Base-by-base conservation (phyloP, 2,888 invertebrate genomes). In the Drosophila tanythrix region DNA sequence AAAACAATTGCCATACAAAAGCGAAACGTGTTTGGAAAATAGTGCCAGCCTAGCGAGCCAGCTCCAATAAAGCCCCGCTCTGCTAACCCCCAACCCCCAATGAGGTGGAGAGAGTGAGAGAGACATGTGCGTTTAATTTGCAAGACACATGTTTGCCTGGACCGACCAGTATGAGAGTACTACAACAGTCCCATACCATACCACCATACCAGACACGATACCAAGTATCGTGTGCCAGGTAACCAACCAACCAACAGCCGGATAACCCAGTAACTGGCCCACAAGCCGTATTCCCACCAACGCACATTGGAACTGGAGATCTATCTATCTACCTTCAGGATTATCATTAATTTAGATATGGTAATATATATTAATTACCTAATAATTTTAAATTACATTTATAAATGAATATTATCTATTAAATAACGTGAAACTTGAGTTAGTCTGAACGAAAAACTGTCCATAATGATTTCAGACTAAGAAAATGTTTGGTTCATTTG, bases 51-150 rank as follows among this genome's bases (percentile, higher is more conserved):
- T 46, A 56, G 48, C 62, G 15, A 55, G 51, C 50, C 52, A 33
- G 40, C 51, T 58, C 57, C 72, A 56, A 76, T 50, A 21, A 57
- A 38, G 18, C 25, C 35, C 15, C 35, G 15, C 35, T 15, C 1
- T 10, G n/a, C 40, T 40, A n/a, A 40, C 40, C 40, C 18, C 40
- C 40, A 40, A n/a, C n/a, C 15, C 4, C 46, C 15, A 15, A 31
- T n/a, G 36, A 7, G 55, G 11, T 11, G 15, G 59, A 25, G 36
- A 52, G 48, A 35, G 48, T 21, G 21, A 48, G 38, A 53, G 53
- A 86, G 83, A 85, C 92, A 91, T 89, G 90, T 91, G 89, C 91
- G 88, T 91, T 92, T 92, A 91, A 92, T 92, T 92, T 91, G 91
- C 91, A 89, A 90, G 91, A 92, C 89, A 90, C 79, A 87, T 88